A percentile compares a stretch with the other conserved stretches of the same genome.
phyloP scores from a whole-genome alignment of 1,140 invertebrate genomes.

The Triops longicaudatus region DNA sequence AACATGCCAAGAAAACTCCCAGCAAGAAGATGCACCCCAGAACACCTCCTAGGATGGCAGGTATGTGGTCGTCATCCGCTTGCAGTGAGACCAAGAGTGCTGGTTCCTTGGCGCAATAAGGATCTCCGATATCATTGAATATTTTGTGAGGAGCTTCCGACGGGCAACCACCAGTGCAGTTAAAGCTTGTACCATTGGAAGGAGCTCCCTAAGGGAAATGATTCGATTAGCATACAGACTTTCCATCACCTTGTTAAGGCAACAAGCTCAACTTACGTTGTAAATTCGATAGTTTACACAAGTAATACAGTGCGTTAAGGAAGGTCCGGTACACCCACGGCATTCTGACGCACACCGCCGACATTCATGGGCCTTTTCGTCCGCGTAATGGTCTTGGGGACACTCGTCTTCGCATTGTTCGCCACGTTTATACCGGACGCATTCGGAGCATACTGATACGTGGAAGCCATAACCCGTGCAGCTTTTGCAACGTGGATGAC shows the following conservation, averaged over 20 bases:
- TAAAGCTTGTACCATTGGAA: conserved; percentile 59
- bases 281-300: conserved; percentile 82
- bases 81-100: conserved; percentile 33
- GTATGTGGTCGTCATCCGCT: conserved; percentile 51
- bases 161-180: conserved; percentile 79
- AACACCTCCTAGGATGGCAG: conserved; percentile 56
- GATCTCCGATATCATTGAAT: conserved; percentile 59
- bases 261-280: conserved; percentile 38
- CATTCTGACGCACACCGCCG: conserved; percentile 72
- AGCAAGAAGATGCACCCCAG: conserved; percentile 52
- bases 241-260: conserved; percentile 26
- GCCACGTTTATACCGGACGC: conserved; percentile 69
- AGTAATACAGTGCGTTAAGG: conserved; percentile 63
- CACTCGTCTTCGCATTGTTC: conserved; percentile 89
- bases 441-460: conserved; percentile 65
- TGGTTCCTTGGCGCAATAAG: conserved; percentile 65
- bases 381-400: conserved; percentile 69
- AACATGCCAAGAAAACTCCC: conserved; percentile 53
- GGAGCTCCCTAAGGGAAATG: neutral
- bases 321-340: conserved; percentile 70
- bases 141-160: conserved; percentile 64
- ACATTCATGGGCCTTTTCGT: conserved; percentile 54
- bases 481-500: conserved; percentile 78
- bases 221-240: neutral
- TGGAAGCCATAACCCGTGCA: conserved; percentile 84